Evolutionary conservation across 2,113 vertebrate genomes (phyloP).

Genomic region (Helogale parvula): DNA sequence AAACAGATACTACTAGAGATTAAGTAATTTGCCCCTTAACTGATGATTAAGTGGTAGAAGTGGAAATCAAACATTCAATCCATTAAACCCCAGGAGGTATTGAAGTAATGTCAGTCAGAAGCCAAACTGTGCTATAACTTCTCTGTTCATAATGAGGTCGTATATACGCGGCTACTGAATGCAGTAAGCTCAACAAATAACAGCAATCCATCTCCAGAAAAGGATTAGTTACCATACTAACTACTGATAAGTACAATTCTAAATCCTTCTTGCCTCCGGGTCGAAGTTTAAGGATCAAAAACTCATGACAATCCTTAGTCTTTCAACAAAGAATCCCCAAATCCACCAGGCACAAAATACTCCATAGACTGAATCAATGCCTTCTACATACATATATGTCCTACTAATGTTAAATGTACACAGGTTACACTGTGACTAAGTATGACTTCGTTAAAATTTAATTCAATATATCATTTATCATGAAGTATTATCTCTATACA

Average conservation of each 20-base stretch:
- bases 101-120: neutral
- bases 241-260: neutral
- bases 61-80: neutral
- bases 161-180: neutral
- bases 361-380: neutral
- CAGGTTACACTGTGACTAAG: neutral
- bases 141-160: neutral
- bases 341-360: neutral
- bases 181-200: neutral
- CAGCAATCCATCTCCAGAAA: neutral
- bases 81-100: neutral
- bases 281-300: neutral
- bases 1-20: neutral
- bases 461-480: neutral
- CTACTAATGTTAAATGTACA: neutral
- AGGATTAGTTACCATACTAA: neutral
- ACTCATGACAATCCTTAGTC: neutral
- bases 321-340: conserved; percentile 18
- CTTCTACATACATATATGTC: neutral
- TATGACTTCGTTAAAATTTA: neutral
- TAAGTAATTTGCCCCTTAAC: neutral
- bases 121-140: neutral
- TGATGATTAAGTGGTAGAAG: neutral
- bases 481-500: neutral
- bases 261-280: neutral